phyloP scores from a whole-genome alignment of 2,113 vertebrate species.

The Cottus gobio region DNA sequence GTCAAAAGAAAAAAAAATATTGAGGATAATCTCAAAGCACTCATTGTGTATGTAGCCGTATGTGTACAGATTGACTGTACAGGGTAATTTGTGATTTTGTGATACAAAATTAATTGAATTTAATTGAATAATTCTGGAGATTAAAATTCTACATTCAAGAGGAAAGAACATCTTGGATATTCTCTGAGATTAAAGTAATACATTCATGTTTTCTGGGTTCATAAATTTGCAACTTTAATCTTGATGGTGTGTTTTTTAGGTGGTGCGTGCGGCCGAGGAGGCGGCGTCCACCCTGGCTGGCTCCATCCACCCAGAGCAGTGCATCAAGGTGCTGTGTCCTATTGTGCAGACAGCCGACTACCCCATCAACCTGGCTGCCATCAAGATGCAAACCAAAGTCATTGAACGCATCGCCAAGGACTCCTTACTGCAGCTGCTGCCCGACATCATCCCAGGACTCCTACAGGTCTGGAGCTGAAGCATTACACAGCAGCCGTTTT shows the following conservation, averaged over 20 bases:
- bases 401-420: constrained; percentile 96
- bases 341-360: constrained; percentile 99
- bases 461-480: constrained; percentile 86
- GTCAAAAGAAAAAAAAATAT: neutral
- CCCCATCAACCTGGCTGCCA: constrained; percentile 98
- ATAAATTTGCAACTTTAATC: neutral
- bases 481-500: neutral
- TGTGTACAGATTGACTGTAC: too few relatives aligned
- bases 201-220: neutral
- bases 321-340: constrained; percentile 98
- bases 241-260: constrained; percentile 77
- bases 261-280: constrained; percentile 97
- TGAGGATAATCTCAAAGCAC: too few relatives aligned
- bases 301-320: constrained; percentile 97
- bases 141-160: neutral
- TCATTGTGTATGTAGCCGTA: too few relatives aligned
- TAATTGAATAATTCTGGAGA: neutral
- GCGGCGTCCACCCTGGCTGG: constrained; percentile 93
- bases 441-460: constrained; percentile 95
- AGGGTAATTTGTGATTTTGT: too few relatives aligned
- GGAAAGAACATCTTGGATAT: neutral
- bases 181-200: neutral
- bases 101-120: too few relatives aligned
- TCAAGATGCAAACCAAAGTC: constrained; percentile 99
- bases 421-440: constrained; percentile 90